Conservation (phyloP, 2,113 vertebrate species). For the Grus americana region DNA sequence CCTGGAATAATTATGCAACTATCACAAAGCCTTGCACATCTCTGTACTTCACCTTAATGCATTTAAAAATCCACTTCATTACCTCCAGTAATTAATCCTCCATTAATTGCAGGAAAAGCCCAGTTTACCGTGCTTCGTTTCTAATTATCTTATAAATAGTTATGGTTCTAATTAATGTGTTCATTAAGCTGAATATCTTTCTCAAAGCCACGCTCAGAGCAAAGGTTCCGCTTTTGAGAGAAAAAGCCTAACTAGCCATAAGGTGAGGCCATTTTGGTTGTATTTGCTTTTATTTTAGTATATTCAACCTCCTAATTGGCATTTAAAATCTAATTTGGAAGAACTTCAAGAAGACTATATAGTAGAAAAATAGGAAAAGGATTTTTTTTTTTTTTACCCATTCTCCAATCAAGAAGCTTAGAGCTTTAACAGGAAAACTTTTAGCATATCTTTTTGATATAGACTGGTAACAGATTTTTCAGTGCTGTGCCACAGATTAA, state of each 20-base stretch:
- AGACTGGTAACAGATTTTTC: conserved; percentile 65
- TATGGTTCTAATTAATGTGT: conserved; percentile 99
- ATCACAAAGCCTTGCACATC: conserved; percentile 98
- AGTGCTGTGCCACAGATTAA: conserved; percentile 59
- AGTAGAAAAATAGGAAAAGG: conserved; percentile 76
- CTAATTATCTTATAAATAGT: conserved; percentile 99
- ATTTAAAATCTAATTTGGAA: conserved; percentile 99
- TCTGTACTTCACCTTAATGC: conserved; percentile 99
- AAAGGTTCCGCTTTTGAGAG: conserved; percentile 92
- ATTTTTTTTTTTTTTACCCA: conserved; percentile 26
- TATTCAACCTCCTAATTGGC: conserved; percentile 99
- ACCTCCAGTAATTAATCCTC: conserved; percentile 99
- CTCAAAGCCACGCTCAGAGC: conserved; percentile 99
- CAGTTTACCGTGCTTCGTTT: conserved; percentile 98
- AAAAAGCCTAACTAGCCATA: conserved; percentile 98
- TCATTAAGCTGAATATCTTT: conserved; percentile 99
- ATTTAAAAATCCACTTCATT: conserved; percentile 99
- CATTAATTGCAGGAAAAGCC: conserved; percentile 99
- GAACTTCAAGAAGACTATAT: conserved; percentile 97
- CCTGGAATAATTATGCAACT: conserved; percentile 98
- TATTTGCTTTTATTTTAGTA: conserved; percentile 99
- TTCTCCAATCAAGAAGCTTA: conserved; percentile 78
- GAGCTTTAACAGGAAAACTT: conserved; percentile 77
- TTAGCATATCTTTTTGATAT: conserved; percentile 71
- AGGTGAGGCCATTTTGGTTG: conserved; percentile 98